Conservation (phyloP, 2,888 invertebrate species). For the Ectemnius continuus region DNA sequence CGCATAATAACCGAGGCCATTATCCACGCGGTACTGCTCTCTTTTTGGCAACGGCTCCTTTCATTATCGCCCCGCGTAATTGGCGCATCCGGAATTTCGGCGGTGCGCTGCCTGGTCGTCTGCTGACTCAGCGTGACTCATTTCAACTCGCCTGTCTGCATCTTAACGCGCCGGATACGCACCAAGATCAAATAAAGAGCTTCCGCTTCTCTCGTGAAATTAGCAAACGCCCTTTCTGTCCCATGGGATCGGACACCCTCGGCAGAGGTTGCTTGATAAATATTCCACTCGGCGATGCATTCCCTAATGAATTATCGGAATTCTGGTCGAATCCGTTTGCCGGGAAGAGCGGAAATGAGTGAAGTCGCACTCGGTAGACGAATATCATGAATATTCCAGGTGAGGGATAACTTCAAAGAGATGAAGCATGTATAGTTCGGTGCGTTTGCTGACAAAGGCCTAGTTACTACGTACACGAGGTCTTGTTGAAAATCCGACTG, state of each 20-base stretch:
- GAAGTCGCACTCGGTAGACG: neutral
- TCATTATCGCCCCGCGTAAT: constrained; percentile 45
- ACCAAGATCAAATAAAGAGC: constrained; percentile 52
- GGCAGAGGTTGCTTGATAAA: neutral
- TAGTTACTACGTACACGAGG: neutral
- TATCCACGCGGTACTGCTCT: constrained; percentile 23
- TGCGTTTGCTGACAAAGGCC: neutral
- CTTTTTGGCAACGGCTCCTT: constrained; percentile 41
- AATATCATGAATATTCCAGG: constrained; percentile 4
- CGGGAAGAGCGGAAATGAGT: neutral
- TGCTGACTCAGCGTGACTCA: constrained; percentile 44
- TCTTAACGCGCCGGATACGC: constrained; percentile 49
- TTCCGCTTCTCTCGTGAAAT: constrained; percentile 28
- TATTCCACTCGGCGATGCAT: constrained; percentile 2
- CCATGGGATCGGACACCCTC: neutral
- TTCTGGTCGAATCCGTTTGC: neutral
- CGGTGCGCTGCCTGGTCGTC: neutral
- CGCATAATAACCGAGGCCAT: constrained; percentile 23
- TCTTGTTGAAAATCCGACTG: neutral
- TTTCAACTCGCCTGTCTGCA: constrained; percentile 41
- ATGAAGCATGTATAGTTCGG: neutral
- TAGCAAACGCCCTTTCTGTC: neutral
- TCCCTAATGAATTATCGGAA: constrained; percentile 9
- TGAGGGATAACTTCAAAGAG: neutral
- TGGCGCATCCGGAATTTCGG: constrained; percentile 56